Conservation (phyloP, 2,797 vertebrate species). For the Pantherophis alleghaniensis region DNA sequence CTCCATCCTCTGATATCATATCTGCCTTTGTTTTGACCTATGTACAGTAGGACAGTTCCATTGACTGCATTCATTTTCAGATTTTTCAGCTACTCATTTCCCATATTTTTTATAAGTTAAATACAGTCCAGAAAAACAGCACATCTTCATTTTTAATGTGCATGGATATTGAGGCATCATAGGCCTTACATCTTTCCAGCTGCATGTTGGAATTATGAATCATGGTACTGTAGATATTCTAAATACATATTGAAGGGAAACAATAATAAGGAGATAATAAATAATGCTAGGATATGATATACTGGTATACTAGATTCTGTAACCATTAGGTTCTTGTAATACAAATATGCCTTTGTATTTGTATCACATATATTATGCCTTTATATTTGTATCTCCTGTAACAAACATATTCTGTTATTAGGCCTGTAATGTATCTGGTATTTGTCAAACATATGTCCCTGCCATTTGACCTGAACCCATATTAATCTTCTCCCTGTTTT, state of each 20-base stretch:
- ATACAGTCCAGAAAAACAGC: not conserved
- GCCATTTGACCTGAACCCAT: no score
- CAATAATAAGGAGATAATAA: no score
- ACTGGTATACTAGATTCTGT: no score
- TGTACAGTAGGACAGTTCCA: not conserved
- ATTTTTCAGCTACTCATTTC: not conserved
- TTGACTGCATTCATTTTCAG: not conserved
- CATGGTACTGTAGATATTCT: not conserved
- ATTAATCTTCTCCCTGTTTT: no score
- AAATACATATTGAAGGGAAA: not conserved
- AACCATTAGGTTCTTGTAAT: no score
- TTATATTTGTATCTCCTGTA: no score
- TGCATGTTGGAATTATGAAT: not conserved
- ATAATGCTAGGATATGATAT: no score
- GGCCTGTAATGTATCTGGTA: no score
- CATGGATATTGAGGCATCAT: not conserved
- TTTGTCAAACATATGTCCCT: no score
- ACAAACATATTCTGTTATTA: no score
- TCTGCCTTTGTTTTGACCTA: not conserved
- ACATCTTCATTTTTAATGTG: not conserved
- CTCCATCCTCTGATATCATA: not conserved
- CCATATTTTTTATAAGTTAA: not conserved
- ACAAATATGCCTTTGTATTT: no score
- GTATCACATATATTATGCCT: no score
- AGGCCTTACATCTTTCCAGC: not conserved